Percentiles rank a stretch among this genome's conserved stretches.
Evolutionary conservation across 2,797 vertebrate genomes (phyloP).

Genomic region (Salmo trutta): DNA sequence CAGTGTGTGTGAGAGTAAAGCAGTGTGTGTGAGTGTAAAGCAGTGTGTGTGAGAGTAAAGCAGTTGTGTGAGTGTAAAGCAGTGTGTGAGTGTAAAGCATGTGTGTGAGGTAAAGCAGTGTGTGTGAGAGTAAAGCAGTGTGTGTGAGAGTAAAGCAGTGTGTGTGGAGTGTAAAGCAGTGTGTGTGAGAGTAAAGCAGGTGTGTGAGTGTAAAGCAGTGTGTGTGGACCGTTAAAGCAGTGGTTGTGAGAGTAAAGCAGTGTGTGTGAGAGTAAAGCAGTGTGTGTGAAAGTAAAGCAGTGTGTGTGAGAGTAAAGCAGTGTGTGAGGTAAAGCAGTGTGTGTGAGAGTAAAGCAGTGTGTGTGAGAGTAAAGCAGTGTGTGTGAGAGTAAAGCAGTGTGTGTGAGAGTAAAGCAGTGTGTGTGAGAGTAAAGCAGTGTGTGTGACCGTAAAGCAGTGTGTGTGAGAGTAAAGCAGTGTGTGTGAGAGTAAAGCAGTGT

Average conservation of each 20-base stretch:
- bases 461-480: conserved; percentile 8
- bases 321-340: not conserved
- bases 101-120: conserved; percentile 10
- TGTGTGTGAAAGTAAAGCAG: conserved; percentile 13
- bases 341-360: conserved; percentile 7
- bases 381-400: conserved; percentile 9
- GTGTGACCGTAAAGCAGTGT: conserved; percentile 4
- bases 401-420: conserved; percentile 29
- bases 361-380: conserved; percentile 3
- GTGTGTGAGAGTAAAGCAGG: conserved; percentile 28
- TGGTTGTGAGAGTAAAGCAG: conserved; percentile 6
- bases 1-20: conserved; percentile 7
- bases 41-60: conserved; percentile 13
- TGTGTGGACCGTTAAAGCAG: conserved; percentile 8
- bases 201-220: conserved; percentile 3
- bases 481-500: conserved; percentile 15
- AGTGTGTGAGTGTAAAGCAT: no score
- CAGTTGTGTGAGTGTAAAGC: conserved; percentile 7
- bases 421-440: conserved; percentile 1
- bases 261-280: conserved; percentile 9
- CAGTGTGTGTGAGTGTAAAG: conserved; percentile 7
- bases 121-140: conserved; percentile 7
- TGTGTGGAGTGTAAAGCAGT: conserved; percentile 10
- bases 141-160: conserved; percentile 3
- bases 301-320: conserved; percentile 6